A percentile compares a stretch with the other conserved stretches of the same genome.
Evolutionary conservation across 2,888 invertebrate genomes (phyloP).

Genomic region (Camponotus fellah): DNA sequence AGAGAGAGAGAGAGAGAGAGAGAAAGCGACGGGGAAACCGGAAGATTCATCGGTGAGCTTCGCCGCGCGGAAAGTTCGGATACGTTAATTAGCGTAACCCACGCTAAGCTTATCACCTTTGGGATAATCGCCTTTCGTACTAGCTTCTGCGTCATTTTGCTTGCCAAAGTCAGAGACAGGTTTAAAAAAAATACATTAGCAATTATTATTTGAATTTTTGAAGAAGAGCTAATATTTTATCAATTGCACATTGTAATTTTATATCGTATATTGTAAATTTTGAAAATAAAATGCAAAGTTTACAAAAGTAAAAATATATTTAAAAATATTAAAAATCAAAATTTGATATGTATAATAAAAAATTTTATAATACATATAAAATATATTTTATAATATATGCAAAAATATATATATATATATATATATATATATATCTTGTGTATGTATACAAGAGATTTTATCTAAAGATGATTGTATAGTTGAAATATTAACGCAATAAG

Average conservation of each 20-base stretch:
- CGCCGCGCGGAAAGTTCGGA: slow-evolving; percentile 61
- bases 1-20: not conserved
- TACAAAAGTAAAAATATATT: not conserved
- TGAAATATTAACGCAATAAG: not conserved
- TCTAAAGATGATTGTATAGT: not conserved
- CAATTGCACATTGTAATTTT: not conserved
- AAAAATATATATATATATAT: not conserved
- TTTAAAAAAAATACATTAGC: not conserved
- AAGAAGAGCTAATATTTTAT: not conserved
- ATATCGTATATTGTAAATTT: not conserved
- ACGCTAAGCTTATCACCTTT: slow-evolving; percentile 52
- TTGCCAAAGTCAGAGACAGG: slow-evolving; percentile 1
- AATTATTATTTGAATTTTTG: not conserved
- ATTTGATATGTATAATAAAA: not conserved
- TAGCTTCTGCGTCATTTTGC: not conserved
- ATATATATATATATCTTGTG: no score
- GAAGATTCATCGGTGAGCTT: slow-evolving; percentile 49
- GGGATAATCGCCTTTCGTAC: slow-evolving; percentile 42
- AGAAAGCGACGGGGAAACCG: not conserved
- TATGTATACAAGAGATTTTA: not conserved
- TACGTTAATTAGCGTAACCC: slow-evolving; percentile 65
- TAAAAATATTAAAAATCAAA: not conserved
- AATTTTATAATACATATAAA: not conserved
- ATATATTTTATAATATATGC: not conserved
- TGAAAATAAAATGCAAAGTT: not conserved